Base-by-base conservation (phyloP, 2,113 vertebrate species). In the Scomber scombrus region DNA sequence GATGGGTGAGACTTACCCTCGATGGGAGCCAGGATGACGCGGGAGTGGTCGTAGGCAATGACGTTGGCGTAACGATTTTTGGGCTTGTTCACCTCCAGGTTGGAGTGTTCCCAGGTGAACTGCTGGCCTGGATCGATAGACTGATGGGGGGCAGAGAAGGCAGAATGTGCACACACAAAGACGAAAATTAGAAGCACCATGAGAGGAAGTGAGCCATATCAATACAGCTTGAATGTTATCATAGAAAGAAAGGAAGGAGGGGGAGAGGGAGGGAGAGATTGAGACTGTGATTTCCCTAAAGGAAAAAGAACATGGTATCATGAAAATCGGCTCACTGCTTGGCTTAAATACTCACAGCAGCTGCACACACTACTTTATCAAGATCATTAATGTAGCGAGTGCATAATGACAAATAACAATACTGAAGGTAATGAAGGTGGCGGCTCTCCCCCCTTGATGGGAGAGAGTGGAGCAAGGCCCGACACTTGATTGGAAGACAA, bases 21-120 rank as follows among this genome's bases (percentile, higher is more conserved):
- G 0, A 99, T 96, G 50, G 97, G 97, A 82, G 97, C 96, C 90
- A 99, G 95, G 90, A 99, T 97, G 92, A 99, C 97, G 0, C 98
- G 97, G 0, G 98, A 99, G 84, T 99, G 98, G 95, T 99, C 98
- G 3, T 99, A 99, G 85, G 98, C 98, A 1, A 99, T 99, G 88
- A 99, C 98, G 40, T 99, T 99, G 11, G 98, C 98, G 0, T 99
- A 99, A 50, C 98, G 98, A 94, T 99, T 99, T 87, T 99, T 99
- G 66, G 98, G 97, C 80, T 99, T 99, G 95, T 99, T 99, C 85
- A 98, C 98, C 72, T 99, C 98, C 63, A 99, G 96, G 95, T 99
- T 99, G 81, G 98, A 99, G 75, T 99, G 97, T 29, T 99, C 98
- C 98, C 98, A 99, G 3, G 98, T 99, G 95, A 99, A 99, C 95